Evolutionary conservation across 23 tunicate genomes (phyloP).

Genomic region (Halocynthia aurantium): DNA sequence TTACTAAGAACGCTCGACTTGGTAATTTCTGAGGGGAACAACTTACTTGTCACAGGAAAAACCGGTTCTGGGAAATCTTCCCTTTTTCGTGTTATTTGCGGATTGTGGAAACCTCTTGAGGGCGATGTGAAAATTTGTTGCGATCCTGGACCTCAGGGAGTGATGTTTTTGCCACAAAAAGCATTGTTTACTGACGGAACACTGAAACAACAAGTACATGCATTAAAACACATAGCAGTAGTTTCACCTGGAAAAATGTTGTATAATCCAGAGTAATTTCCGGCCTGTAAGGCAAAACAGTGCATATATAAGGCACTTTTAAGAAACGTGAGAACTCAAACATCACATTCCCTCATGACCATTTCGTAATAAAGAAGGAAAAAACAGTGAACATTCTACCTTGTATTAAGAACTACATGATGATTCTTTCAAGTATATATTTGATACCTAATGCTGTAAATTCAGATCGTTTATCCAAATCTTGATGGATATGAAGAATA

Average conservation of each 20-base stretch:
- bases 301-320: too few species aligned
- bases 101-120: conserved; percentile 33
- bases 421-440: too few species aligned
- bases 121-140: conserved; percentile 41
- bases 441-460: not conserved
- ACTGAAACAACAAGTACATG: conserved; percentile 52
- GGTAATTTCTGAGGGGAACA: conserved; percentile 32
- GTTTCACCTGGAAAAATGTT: too few species aligned
- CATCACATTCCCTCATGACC: too few species aligned
- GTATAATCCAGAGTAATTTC: too few species aligned
- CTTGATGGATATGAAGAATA: conserved; percentile 20
- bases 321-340: too few species aligned
- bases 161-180: conserved; percentile 83
- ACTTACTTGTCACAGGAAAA: conserved; percentile 58
- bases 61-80: conserved; percentile 89
- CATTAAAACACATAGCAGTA: too few species aligned
- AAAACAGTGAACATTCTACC: too few species aligned
- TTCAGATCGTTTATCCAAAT: conserved; percentile 22
- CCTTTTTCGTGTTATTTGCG: conserved; percentile 56
- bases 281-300: too few species aligned
- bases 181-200: conserved; percentile 71
- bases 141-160: conserved; percentile 51
- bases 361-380: too few species aligned
- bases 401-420: too few species aligned
- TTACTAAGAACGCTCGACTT: conserved; percentile 29